phyloP scores from a whole-genome alignment of 2,113 vertebrate species.

The Vireo altiloquus region DNA sequence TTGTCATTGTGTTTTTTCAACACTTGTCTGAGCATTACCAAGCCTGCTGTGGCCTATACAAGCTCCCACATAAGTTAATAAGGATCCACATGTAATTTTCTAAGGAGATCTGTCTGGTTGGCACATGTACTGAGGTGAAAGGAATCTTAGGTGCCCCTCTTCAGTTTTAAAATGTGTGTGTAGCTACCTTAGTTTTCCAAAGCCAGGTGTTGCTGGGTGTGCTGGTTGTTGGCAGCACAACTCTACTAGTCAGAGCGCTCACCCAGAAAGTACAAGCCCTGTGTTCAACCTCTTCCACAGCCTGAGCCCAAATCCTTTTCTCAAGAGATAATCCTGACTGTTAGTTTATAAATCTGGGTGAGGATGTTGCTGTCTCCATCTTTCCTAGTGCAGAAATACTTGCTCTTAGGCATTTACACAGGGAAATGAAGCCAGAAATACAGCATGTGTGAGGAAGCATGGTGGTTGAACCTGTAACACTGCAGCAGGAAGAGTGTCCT shows the following conservation, averaged over 20 bases:
- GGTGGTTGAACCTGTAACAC: neutral
- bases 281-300: neutral
- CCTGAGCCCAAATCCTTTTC: neutral
- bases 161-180: neutral
- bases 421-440: neutral
- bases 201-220: neutral
- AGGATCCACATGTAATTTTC: neutral
- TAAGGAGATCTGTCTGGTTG: neutral
- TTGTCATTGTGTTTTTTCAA: neutral
- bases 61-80: neutral
- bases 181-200: neutral
- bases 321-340: neutral
- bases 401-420: neutral
- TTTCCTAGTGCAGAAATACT: neutral
- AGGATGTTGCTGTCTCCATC: neutral
- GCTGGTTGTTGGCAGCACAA: neutral
- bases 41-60: neutral
- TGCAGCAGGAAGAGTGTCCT: neutral
- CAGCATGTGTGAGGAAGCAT: neutral
- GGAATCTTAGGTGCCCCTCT: neutral
- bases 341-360: neutral
- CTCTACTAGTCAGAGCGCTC: neutral
- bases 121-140: neutral
- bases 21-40: neutral
- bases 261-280: neutral